Evolutionary conservation across 2,888 invertebrate species (phyloP).

Genomic region (Cetonia aurata): DNA sequence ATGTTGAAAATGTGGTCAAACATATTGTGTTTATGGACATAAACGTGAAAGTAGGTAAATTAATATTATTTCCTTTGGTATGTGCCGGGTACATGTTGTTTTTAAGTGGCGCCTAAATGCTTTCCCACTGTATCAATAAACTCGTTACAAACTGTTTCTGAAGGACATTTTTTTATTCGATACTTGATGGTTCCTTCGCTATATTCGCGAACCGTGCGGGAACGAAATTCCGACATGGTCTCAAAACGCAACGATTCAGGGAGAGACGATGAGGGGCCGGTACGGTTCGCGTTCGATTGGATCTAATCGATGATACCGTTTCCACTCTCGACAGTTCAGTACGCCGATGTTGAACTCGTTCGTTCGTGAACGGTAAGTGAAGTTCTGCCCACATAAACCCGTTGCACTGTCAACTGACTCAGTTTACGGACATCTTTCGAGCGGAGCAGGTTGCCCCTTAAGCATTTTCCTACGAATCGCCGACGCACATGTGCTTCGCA

Average conservation of each 20-base stretch:
- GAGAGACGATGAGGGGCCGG: slow-evolving; percentile 16
- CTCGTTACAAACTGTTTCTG: too few relatives aligned
- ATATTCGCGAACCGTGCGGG: too few relatives aligned
- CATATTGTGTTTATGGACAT: too few relatives aligned
- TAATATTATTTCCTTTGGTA: too few relatives aligned
- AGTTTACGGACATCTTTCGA: slow-evolving; percentile 48
- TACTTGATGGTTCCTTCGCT: too few relatives aligned
- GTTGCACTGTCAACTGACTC: slow-evolving; percentile 50
- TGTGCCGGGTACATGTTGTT: too few relatives aligned
- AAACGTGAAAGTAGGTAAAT: too few relatives aligned
- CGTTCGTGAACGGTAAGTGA: slow-evolving; percentile 49
- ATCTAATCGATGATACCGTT: slow-evolving; percentile 47
- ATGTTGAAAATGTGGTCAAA: too few relatives aligned
- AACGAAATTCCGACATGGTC: too few relatives aligned
- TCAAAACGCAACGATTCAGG: neutral
- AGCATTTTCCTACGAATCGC: slow-evolving; percentile 31
- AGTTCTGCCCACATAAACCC: slow-evolving; percentile 52
- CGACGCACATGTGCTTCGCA: slow-evolving; percentile 41
- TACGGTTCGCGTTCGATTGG: slow-evolving; percentile 45
- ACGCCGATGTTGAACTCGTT: slow-evolving; percentile 48
- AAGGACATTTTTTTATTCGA: too few relatives aligned
- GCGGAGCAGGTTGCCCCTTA: slow-evolving; percentile 46
- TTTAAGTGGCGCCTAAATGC: too few relatives aligned
- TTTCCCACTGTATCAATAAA: too few relatives aligned
- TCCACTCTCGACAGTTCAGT: slow-evolving; percentile 42